phyloP scores from a whole-genome alignment of 2,113 vertebrate species.

The Albula glossodonta region DNA sequence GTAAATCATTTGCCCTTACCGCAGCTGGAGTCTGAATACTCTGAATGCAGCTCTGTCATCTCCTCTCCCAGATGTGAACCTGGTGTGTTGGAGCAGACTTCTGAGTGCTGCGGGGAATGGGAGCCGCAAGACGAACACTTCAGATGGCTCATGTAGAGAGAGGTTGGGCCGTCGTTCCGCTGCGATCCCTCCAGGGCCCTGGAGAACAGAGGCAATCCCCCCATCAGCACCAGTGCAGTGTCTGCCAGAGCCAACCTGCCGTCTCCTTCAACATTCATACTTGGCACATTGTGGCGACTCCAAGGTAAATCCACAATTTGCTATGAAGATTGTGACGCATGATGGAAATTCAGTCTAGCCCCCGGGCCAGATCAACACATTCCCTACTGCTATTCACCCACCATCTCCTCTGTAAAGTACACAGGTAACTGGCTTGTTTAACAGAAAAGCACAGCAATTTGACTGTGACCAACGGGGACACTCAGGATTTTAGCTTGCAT shows the following conservation, averaged over 20 bases:
- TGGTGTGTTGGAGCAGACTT: slow-evolving; percentile 85
- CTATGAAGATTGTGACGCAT: not conserved
- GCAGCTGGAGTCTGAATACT: slow-evolving; percentile 96
- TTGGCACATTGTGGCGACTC: not conserved
- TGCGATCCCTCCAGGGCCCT: slow-evolving; percentile 82
- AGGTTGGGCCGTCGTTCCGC: slow-evolving; percentile 72
- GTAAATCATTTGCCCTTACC: slow-evolving; percentile 66
- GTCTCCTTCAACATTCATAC: not conserved
- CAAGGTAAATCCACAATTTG: not conserved
- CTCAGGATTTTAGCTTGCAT: not conserved
- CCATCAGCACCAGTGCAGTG: not conserved
- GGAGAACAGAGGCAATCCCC: not conserved
- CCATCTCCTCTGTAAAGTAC: not conserved
- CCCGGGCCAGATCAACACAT: not conserved
- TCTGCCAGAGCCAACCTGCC: not conserved
- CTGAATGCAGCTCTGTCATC: slow-evolving; percentile 90
- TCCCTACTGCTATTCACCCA: not conserved
- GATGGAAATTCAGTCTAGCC: not conserved
- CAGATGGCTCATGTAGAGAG: slow-evolving; percentile 80
- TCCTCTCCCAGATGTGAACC: slow-evolving; percentile 85
- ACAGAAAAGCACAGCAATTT: too few relatives aligned
- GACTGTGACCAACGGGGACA: too few relatives aligned
- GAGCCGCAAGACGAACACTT: slow-evolving; percentile 90
- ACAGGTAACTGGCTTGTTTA: not conserved
- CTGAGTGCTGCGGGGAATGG: slow-evolving; percentile 84